Base-by-base conservation (phyloP, 2,888 invertebrate genomes). In the Nomada ferruginata region DNA sequence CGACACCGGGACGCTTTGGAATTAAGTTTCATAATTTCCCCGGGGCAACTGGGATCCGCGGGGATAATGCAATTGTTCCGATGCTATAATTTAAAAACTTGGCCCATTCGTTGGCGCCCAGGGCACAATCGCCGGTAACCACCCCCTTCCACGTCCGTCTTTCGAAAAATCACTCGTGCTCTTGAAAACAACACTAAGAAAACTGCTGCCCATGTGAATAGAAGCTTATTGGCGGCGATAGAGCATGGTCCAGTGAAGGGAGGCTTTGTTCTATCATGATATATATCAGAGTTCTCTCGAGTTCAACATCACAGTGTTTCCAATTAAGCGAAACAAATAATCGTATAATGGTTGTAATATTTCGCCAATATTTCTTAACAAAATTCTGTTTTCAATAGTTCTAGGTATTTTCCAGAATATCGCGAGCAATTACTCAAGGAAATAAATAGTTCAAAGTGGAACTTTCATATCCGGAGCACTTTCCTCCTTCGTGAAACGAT, bases 71-170 rank as follows among this genome's bases (percentile, higher is more conserved):
- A 89, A 89, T 90, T 91, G 90, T 89, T 90, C 89, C 86, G 83
- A 89, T 89, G 89, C 88, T 86, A 90, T 91, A 91, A 91, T 91
- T 91, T 91, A 91, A 91, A 91, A 91, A 91, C 90, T 91, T 90
- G 84, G 87, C 86, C 89, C 89, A 90, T 91, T 91, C 90, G 89
- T 90, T 87, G 85, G 85, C 87, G 89, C 84, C 84, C 85, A 82
- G 87, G 85, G 85, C 87, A 89, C 91, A 90, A 91, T 91, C 89
- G 90, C 88, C 86, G 75, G 71, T 74, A 52, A 76, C 80, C 78
- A 70, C 82, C 80, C 82, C 79, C 36, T 13, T 26, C 44, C 15
- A 15, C 70, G 71, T 52, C 60, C 36, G 76, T 50, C 60, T 79
- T 71, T 29, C 63, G 57, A 44, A 71, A 55, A 44, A 23, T 36